Conservation (phyloP, 2,888 invertebrate genomes). For the Xanthorhoe spadicearia region DNA sequence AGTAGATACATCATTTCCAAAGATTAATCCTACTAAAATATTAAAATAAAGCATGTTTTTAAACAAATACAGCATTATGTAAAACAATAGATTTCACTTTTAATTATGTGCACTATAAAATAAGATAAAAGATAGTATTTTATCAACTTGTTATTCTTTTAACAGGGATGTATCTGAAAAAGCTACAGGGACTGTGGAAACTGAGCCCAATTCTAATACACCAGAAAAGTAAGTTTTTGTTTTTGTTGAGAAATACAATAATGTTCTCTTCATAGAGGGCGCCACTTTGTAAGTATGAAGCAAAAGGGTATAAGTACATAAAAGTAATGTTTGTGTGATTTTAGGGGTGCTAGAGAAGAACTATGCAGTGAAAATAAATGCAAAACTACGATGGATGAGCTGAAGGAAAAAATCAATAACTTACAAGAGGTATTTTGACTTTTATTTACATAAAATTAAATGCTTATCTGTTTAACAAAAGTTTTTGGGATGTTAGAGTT, state of each 20-base stretch:
- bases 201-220: constrained; percentile 39
- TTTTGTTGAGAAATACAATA: not conserved
- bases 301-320: not conserved
- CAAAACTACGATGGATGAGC: constrained; percentile 61
- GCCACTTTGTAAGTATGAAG: not conserved
- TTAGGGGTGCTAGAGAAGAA: constrained; percentile 43
- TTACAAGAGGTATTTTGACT: constrained; percentile 61
- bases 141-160: not conserved
- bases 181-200: constrained; percentile 45
- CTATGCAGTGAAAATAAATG: constrained; percentile 68
- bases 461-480: no score
- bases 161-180: constrained; percentile 23
- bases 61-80: no score
- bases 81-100: no score
- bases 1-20: constrained; percentile 23
- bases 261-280: not conserved
- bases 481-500: no score
- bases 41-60: no score
- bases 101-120: no score
- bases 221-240: constrained; percentile 48
- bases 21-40: no score
- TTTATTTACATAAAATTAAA: not conserved
- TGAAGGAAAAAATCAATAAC: constrained; percentile 61
- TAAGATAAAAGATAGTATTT: not conserved
- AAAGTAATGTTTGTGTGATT: constrained; percentile 16